Evolutionary conservation across 2,888 invertebrate species (phyloP).

Genomic region (Drosophila anomelani): DNA sequence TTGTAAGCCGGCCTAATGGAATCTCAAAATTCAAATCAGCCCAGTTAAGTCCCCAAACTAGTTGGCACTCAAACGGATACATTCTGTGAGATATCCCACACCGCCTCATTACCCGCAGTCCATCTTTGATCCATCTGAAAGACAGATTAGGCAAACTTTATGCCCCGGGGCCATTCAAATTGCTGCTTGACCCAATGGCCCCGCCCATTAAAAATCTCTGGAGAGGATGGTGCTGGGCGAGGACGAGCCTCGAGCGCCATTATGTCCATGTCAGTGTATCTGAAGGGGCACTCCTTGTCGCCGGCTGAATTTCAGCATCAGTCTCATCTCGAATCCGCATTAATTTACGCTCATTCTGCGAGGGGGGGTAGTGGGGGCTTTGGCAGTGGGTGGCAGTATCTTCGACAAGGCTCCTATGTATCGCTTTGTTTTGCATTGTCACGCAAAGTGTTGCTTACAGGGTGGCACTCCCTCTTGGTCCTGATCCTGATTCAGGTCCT

Average conservation of each 20-base stretch:
- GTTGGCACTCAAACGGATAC: conserved; percentile 22
- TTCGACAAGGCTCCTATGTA: conserved; percentile 21
- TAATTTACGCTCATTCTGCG: conserved; percentile 76
- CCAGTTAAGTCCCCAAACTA: conserved; percentile 17
- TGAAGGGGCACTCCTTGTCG: conserved; percentile 34
- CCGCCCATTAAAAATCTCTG: conserved; percentile 42
- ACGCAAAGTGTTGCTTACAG: conserved; percentile 64
- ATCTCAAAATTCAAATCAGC: conserved; percentile 27
- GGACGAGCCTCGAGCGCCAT: conserved; percentile 45
- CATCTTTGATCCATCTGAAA: conserved; percentile 57
- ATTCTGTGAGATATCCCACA: conserved; percentile 27
- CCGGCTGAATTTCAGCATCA: conserved; percentile 19
- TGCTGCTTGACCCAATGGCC: conserved; percentile 67
- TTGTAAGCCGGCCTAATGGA: not conserved
- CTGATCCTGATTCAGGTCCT: conserved; percentile 10
- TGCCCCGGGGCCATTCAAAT: conserved; percentile 48
- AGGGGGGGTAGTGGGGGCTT: not conserved
- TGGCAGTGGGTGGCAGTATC: conserved; percentile 32
- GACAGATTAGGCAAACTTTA: conserved; percentile 73
- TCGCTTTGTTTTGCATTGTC: conserved; percentile 64
- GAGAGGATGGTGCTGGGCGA: conserved; percentile 1
- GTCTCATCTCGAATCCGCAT: conserved; percentile 69
- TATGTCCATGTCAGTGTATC: conserved; percentile 58
- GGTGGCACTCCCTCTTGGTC: not conserved
- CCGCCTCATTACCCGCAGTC: conserved; percentile 21